Evolutionary conservation across 2,888 invertebrate species (phyloP).

Genomic region (Drosophila multiciliata): DNA sequence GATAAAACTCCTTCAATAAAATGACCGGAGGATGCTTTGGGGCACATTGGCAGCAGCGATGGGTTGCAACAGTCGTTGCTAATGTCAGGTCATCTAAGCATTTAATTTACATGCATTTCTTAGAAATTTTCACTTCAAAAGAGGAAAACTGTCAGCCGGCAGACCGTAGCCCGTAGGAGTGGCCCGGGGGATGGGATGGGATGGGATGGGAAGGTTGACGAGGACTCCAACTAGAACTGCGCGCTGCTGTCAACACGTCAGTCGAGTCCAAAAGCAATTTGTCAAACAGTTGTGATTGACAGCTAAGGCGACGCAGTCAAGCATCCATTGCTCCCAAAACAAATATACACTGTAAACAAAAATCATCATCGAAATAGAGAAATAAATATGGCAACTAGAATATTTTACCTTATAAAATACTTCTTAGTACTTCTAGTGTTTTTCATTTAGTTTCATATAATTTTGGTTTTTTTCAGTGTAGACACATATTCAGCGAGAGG

Average conservation of each 20-base stretch:
- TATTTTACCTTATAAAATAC: not conserved
- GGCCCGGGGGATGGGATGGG: not conserved
- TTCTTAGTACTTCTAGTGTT: not conserved
- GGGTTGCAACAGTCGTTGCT: conserved; percentile 15
- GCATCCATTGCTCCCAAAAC: conserved; percentile 37
- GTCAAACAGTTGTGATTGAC: conserved; percentile 79
- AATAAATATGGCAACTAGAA: not conserved
- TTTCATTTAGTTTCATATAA: not conserved
- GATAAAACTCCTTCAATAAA: not conserved
- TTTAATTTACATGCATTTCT: conserved; percentile 50
- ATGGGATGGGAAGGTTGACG: not conserved
- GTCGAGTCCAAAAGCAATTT: conserved; percentile 76
- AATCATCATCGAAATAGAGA: no score
- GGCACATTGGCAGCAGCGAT: not conserved
- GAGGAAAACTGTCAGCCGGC: conserved; percentile 19
- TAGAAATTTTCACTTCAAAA: conserved; percentile 31
- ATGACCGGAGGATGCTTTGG: not conserved
- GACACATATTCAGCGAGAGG: conserved; percentile 6
- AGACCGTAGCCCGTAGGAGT: conserved; percentile 2
- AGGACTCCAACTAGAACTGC: not conserved
- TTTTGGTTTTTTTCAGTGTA: not conserved
- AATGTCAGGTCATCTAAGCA: conserved; percentile 24
- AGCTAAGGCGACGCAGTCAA: conserved; percentile 63
- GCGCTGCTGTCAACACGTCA: conserved; percentile 66
- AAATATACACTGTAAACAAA: conserved; percentile 12